Evolutionary conservation across 2,113 vertebrate species (phyloP).

Genomic region (Coryphaenoides rupestris): DNA sequence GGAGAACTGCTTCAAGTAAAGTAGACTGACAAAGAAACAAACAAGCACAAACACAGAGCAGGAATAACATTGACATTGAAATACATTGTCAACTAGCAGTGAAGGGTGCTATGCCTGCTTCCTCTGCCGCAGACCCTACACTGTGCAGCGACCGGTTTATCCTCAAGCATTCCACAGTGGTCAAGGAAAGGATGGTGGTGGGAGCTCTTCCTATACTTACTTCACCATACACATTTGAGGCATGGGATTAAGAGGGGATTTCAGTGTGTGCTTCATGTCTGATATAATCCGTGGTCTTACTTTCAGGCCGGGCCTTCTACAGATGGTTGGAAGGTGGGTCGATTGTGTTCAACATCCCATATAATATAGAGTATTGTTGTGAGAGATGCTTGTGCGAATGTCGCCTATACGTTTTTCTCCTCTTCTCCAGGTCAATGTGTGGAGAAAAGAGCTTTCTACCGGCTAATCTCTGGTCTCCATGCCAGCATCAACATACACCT

Average conservation of each 20-base stretch:
- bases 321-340: conserved; percentile 83
- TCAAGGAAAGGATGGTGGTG: conserved; percentile 57
- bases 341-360: neutral
- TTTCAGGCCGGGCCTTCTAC: conserved; percentile 82
- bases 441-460: conserved; percentile 92
- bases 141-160: conserved; percentile 80
- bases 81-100: neutral
- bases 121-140: conserved; percentile 74
- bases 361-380: too few species aligned
- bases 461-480: conserved; percentile 87
- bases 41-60: neutral
- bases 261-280: neutral
- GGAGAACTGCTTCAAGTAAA: conserved; percentile 98
- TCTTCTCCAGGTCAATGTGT: conserved; percentile 81
- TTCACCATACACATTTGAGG: neutral
- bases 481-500: conserved; percentile 92
- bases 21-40: too few species aligned
- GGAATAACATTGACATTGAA: neutral
- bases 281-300: conserved; percentile 15
- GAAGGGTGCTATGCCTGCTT: neutral
- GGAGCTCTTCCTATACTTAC: neutral
- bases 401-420: neutral
- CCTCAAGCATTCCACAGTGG: conserved; percentile 73
- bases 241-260: neutral
- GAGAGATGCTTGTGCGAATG: too few species aligned